A percentile compares a stretch with the other conserved stretches of the same genome.
Evolutionary conservation across 2,797 vertebrate species (phyloP).

Genomic region (Babyrousa celebensis): DNA sequence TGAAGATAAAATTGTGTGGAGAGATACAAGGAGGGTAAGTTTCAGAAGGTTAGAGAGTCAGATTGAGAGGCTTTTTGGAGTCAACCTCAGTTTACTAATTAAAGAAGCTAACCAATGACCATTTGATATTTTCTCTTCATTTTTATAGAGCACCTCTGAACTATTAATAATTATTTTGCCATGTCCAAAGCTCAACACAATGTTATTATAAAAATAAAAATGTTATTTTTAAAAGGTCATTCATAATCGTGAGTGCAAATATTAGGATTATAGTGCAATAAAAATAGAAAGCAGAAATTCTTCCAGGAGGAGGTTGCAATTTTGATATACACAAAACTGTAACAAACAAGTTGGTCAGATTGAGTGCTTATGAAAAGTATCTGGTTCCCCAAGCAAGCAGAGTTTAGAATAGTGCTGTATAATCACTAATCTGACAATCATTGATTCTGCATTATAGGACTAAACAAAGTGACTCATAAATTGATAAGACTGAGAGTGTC

Average conservation of each 20-base stretch:
- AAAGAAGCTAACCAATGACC: slow-evolving; percentile 18
- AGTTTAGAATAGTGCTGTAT: background rate
- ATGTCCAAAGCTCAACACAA: background rate
- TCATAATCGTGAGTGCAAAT: slow-evolving; percentile 9
- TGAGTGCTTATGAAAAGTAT: background rate
- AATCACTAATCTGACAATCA: background rate
- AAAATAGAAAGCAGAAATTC: background rate
- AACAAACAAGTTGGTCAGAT: background rate
- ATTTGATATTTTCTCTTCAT: slow-evolving; percentile 25
- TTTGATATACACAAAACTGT: background rate
- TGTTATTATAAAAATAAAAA: background rate
- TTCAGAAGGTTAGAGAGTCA: background rate
- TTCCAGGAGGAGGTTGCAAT: background rate
- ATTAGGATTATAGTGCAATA: background rate
- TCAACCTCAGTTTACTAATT: background rate
- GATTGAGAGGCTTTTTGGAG: background rate
- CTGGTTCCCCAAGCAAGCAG: background rate
- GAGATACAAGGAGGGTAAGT: background rate
- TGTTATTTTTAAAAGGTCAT: background rate
- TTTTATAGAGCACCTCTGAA: background rate
- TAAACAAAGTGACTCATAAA: background rate
- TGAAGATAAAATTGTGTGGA: background rate
- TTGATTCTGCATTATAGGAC: background rate
- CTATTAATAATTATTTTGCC: background rate
- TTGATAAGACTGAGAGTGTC: background rate